phyloP scores from a whole-genome alignment of 2,797 vertebrate species.

The Peromyscus attwateri region DNA sequence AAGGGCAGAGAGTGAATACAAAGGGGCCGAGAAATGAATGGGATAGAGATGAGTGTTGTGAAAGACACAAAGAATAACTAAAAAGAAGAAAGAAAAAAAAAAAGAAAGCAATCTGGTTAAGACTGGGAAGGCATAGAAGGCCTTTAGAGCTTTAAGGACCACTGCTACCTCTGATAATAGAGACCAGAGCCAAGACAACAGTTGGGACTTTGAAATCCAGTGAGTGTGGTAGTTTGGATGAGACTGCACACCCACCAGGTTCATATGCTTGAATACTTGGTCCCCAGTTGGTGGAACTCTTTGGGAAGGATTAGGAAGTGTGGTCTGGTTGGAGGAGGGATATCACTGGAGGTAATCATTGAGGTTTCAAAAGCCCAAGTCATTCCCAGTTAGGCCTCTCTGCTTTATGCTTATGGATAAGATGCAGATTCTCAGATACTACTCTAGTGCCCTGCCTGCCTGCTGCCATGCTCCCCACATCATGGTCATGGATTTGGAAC shows the following conservation, averaged over 20 bases:
- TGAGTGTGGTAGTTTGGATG: background rate
- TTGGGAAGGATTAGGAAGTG: background rate
- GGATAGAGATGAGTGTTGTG: background rate
- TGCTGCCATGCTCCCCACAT: background rate
- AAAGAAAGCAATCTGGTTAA: background rate
- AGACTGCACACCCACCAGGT: background rate
- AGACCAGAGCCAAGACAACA: background rate
- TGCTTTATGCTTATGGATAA: background rate
- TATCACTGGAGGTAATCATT: background rate
- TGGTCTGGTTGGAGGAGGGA: too few species aligned
- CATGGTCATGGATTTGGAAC: background rate
- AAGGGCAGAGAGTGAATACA: background rate
- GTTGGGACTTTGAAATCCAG: background rate
- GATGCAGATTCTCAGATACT: background rate
- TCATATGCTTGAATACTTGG: too few species aligned
- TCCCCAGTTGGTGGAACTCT: too few species aligned
- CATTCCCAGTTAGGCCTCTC: background rate
- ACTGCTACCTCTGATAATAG: background rate
- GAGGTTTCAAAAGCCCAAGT: background rate
- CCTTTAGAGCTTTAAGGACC: background rate
- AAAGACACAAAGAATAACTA: background rate
- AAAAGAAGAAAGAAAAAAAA: background rate
- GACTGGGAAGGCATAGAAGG: background rate
- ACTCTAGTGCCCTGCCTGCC: background rate
- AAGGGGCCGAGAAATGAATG: background rate